Base-by-base conservation (phyloP, 2,113 vertebrate genomes). In the Perca flavescens region DNA sequence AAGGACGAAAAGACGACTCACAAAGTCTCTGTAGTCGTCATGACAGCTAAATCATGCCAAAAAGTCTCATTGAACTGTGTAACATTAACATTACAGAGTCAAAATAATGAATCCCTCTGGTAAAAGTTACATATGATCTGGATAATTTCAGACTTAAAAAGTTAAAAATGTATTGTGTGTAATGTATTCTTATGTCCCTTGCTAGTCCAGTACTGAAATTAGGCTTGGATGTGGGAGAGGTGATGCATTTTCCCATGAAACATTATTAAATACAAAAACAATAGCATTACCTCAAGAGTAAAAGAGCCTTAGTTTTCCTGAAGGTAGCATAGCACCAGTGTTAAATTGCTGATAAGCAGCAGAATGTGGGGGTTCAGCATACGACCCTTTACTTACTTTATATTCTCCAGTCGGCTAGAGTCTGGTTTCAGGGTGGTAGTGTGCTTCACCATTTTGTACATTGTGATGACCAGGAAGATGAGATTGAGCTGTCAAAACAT, bases 371-470 rank as follows among this genome's bases (percentile, higher is more conserved):
- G 62, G 84, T 83, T 90, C 58, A 28, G 83, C 73, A 65, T 16
- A 22, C 17, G 74, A 86, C 22, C 78, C 89, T 88, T 92, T 92
- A 98, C 98, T 99, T 97, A 99, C 98, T 99, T 99, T 95, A 99
- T 99, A 95, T 99, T 99, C 96, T 99, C 98, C 96, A 99, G 96
- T 95, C 98, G 97, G 96, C 98, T 99, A 87, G 98, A 99, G 94
- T 99, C 98, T 91, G 98, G 98, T 97, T 99, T 99, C 96, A 99
- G 95, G 93, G 98, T 98, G 92, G 98, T 99, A 65, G 98, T 98
- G 94, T 99, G 97, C 94, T 99, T 99, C 96, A 99, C 97, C 98
- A 99, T 99, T 96, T 99, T 99, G 95, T 98, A 99, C 96, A 99
- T 96, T 54, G 98, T 99, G 96, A 99, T 98, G 95, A 98, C 96